Evolutionary conservation across 2,113 vertebrate species (phyloP).

Genomic region (Cyphomyrus plagiostoma): DNA sequence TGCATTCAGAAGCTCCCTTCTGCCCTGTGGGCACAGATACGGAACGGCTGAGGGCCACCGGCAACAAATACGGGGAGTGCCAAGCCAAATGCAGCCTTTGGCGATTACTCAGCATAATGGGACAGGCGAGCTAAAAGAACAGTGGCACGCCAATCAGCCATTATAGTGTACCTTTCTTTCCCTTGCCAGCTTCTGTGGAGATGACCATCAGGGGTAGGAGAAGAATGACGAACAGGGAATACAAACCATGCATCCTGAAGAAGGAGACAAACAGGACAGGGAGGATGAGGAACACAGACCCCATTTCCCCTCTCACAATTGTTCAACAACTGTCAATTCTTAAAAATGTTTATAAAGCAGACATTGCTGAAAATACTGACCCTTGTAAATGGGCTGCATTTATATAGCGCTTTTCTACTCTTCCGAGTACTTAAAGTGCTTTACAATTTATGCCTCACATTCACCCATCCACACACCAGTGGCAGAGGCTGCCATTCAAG

Average conservation of each 20-base stretch:
- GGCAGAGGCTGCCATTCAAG: too few relatives aligned
- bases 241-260: constrained; percentile 71
- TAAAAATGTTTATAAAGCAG: not conserved
- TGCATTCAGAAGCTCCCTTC: constrained; percentile 64
- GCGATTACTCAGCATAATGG: not conserved
- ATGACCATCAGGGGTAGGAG: constrained; percentile 67
- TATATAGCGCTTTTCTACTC: too few relatives aligned
- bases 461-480: too few relatives aligned
- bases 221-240: constrained; percentile 53
- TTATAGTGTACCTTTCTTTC: constrained; percentile 58
- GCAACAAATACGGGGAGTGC: not conserved
- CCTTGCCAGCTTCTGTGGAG: constrained; percentile 63
- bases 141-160: too few relatives aligned
- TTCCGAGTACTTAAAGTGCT: too few relatives aligned
- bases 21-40: constrained; percentile 9
- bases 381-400: not conserved
- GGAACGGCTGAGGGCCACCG: not conserved
- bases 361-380: not conserved
- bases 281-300: not conserved
- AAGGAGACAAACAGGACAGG: not conserved
- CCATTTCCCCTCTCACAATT: not conserved
- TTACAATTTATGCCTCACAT: too few relatives aligned
- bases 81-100: not conserved
- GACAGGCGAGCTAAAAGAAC: not conserved
- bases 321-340: not conserved